These are phyloP conservation scores for Platypus cylindrus DNA, from an alignment of 2,888 invertebrate species.

Conservation along the genomic window DNA sequence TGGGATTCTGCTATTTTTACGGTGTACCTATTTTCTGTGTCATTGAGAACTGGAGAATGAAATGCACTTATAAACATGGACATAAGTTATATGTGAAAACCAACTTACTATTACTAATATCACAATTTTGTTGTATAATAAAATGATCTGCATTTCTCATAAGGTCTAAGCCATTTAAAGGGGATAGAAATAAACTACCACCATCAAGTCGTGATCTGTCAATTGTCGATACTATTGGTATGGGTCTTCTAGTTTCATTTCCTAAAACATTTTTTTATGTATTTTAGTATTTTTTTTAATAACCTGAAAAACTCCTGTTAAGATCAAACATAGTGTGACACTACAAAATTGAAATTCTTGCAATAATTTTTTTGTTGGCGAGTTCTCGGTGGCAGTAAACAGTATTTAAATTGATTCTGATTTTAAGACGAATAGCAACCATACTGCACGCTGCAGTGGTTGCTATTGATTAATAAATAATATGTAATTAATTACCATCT, in stretches of 20 bases:
- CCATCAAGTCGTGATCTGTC: slow-evolving; percentile 27
- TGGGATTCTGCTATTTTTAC: slow-evolving; percentile 60
- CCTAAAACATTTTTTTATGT: not conserved
- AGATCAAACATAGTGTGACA: not conserved
- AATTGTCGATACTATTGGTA: slow-evolving; percentile 45
- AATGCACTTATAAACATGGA: not conserved
- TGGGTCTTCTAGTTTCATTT: slow-evolving; percentile 36
- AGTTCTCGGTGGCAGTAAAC: no score
- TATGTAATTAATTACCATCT: slow-evolving; percentile 1
- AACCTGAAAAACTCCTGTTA: not conserved
- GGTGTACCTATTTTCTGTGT: slow-evolving; percentile 59
- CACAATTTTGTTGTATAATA: slow-evolving; percentile 68
- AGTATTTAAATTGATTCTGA: no score
- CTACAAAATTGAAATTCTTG: not conserved
- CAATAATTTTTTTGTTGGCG: not conserved
- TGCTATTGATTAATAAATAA: no score
- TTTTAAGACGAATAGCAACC: no score
- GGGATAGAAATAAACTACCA: slow-evolving; percentile 42
- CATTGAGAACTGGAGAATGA: slow-evolving; percentile 26
- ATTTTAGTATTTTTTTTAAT: not conserved
- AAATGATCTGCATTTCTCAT: slow-evolving; percentile 54
- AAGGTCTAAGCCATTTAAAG: slow-evolving; percentile 57
- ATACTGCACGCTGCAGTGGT: no score
- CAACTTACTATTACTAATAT: slow-evolving; percentile 56
- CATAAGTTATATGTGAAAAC: not conserved